Conservation (phyloP, 2,113 vertebrate species). For the Syngnathus floridae region DNA sequence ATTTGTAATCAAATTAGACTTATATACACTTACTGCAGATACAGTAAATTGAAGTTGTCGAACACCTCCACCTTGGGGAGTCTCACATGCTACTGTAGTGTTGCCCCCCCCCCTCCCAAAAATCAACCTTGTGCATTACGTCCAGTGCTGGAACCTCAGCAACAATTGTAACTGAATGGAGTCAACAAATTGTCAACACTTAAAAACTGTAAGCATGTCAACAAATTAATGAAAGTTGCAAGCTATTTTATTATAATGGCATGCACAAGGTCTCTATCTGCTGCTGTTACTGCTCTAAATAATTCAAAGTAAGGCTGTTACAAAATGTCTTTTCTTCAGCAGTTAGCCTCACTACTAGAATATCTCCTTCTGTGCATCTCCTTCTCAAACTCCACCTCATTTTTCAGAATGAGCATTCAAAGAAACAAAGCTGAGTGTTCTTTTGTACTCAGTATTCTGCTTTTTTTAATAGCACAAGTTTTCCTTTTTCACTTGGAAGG, state of each 20-base stretch:
- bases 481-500: slow-evolving; percentile 18
- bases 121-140: neutral
- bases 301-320: slow-evolving; percentile 32
- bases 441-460: neutral
- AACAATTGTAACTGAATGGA: neutral
- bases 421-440: neutral
- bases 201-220: neutral
- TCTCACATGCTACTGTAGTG: neutral
- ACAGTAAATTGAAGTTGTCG: too few relatives aligned
- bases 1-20: neutral
- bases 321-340: slow-evolving; percentile 26
- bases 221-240: neutral
- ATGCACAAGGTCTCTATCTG: neutral
- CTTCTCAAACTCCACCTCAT: neutral
- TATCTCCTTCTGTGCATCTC: neutral
- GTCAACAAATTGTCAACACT: neutral
- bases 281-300: slow-evolving; percentile 16
- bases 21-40: neutral
- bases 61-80: too few relatives aligned
- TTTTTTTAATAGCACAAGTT: slow-evolving; percentile 5
- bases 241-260: neutral
- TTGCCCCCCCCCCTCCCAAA: neutral
- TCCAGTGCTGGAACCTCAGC: neutral
- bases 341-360: slow-evolving; percentile 10
- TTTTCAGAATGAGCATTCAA: slow-evolving; percentile 1